Evolutionary conservation across 2,888 invertebrate genomes (phyloP).

Genomic region (Hydropsyche betteni): DNA sequence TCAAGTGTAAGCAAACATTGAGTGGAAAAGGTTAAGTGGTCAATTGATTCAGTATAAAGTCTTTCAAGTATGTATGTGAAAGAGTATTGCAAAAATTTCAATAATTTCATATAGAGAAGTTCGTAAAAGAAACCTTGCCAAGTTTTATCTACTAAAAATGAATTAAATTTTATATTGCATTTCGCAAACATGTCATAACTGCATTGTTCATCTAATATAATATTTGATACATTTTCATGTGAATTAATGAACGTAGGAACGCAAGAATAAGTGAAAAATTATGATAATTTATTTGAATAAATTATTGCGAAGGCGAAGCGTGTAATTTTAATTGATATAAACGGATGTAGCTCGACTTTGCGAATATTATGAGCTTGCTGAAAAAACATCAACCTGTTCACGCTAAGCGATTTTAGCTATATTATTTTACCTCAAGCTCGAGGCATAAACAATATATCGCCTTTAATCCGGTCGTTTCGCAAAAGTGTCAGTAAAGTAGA

Average conservation of each 20-base stretch:
- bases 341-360: constrained; percentile 1
- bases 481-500: constrained; percentile 18
- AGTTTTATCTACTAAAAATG: too few relatives aligned
- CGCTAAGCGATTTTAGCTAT: neutral
- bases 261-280: constrained; percentile 2
- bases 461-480: neutral
- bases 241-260: neutral
- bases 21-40: too few relatives aligned
- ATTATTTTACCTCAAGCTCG: neutral
- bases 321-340: constrained; percentile 29
- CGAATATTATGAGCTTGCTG: neutral
- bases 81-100: too few relatives aligned
- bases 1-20: too few relatives aligned
- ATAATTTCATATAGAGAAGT: too few relatives aligned
- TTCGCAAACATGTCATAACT: too few relatives aligned
- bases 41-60: too few relatives aligned
- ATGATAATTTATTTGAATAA: constrained; percentile 28
- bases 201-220: too few relatives aligned
- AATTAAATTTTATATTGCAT: too few relatives aligned
- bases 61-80: too few relatives aligned
- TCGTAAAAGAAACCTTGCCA: too few relatives aligned
- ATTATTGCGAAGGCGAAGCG: neutral
- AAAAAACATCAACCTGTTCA: constrained; percentile 7
- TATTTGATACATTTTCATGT: too few relatives aligned
- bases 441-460: constrained; percentile 1